These are phyloP conservation scores for Etheostoma perlongum DNA, from an alignment of 2,797 vertebrate species.

Conservation along the genomic window DNA sequence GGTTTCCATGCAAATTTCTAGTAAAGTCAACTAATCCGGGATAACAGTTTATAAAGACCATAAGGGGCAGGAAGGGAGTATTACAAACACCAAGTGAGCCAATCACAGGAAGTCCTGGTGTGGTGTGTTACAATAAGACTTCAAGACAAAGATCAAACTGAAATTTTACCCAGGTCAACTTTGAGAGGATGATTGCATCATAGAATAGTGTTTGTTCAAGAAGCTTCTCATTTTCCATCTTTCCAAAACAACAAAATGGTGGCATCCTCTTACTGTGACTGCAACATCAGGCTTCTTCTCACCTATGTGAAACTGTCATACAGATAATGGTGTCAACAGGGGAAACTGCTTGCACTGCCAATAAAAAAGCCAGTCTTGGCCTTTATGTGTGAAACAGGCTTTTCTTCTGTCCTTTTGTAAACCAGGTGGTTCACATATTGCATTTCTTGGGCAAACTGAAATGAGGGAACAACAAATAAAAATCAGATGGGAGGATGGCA, in stretches of 20 bases:
- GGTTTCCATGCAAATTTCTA: too few species aligned
- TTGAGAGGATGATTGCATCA: not conserved
- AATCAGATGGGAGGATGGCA: conserved; percentile 14
- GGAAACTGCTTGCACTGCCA: not conserved
- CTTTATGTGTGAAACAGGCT: conserved; percentile 16
- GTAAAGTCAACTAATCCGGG: too few species aligned
- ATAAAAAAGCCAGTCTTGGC: not conserved
- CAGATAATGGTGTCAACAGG: conserved; percentile 1
- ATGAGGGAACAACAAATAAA: conserved; percentile 22
- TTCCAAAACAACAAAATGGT: not conserved
- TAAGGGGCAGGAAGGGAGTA: not conserved
- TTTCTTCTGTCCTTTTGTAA: conserved; percentile 6
- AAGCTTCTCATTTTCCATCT: not conserved
- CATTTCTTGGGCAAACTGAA: conserved; percentile 16
- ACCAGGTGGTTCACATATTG: conserved; percentile 4
- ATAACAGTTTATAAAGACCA: not conserved
- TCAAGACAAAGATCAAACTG: not conserved
- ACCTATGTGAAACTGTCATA: conserved; percentile 1
- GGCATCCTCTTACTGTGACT: not conserved
- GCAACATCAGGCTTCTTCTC: conserved; percentile 32
- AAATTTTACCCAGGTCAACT: not conserved
- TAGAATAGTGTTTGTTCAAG: not conserved
- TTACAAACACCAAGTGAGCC: not conserved
- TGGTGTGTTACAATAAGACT: not conserved
- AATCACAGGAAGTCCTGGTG: not conserved